Percentiles rank a stretch among this genome's conserved stretches.
Evolutionary conservation across 1,140 invertebrate species (phyloP).

Genomic region (Papilio xuthus): DNA sequence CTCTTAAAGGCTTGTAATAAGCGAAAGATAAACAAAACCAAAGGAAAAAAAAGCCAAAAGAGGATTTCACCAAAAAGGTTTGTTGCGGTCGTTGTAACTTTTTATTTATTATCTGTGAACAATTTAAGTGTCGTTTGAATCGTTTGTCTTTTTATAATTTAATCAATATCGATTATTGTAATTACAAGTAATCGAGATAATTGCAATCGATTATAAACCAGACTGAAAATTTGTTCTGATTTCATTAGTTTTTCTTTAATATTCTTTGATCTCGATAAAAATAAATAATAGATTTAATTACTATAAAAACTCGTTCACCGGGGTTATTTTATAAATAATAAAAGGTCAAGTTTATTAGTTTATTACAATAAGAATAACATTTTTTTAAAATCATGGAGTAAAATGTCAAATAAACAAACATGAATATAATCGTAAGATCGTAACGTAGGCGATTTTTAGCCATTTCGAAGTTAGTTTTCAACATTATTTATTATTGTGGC

Average conservation of each 20-base stretch:
- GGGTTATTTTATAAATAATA: not conserved
- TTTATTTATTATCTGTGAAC: slow-evolving; percentile 23
- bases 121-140: not conserved
- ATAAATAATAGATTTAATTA: slow-evolving; percentile 21
- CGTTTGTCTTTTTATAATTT: slow-evolving; percentile 7
- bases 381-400: not conserved
- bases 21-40: not conserved
- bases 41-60: not conserved
- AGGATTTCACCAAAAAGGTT: slow-evolving; percentile 9
- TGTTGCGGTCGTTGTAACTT: not conserved
- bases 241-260: slow-evolving; percentile 10
- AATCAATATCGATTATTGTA: not conserved
- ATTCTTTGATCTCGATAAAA: slow-evolving; percentile 31
- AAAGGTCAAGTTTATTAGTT: slow-evolving; percentile 30
- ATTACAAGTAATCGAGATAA: slow-evolving; percentile 4
- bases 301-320: slow-evolving; percentile 4
- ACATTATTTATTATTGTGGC: too few relatives aligned
- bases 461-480: too few relatives aligned
- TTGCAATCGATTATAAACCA: slow-evolving; percentile 15
- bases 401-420: not conserved
- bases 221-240: slow-evolving; percentile 30
- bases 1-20: slow-evolving; percentile 1
- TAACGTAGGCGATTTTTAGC: too few relatives aligned
- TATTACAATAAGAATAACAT: not conserved
- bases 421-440: too few relatives aligned